Evolutionary conservation across 2,888 invertebrate genomes (phyloP).

Genomic region (Polyommatus icarus): DNA sequence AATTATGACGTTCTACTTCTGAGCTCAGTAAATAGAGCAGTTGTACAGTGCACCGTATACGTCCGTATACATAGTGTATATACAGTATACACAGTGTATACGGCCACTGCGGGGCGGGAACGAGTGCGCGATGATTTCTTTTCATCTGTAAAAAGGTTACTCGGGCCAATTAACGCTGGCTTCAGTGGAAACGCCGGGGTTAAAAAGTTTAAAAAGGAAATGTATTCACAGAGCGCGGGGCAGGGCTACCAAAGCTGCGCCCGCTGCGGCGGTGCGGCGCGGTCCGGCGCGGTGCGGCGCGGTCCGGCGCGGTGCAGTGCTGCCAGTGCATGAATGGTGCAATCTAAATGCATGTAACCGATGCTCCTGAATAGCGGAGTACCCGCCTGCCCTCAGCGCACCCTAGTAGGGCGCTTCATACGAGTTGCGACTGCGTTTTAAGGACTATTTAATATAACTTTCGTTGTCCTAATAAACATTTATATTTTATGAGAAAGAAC

Average conservation of each 20-base stretch:
- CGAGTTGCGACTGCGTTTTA: not conserved
- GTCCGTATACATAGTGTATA: not conserved
- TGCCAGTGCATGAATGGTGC: not conserved
- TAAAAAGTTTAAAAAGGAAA: conserved; percentile 13
- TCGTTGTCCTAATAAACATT: too few relatives aligned
- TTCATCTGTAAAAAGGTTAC: conserved; percentile 26
- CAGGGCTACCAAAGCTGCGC: not conserved
- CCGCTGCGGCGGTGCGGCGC: not conserved
- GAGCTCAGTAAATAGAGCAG: not conserved
- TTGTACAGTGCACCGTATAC: not conserved
- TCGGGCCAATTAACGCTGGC: conserved; percentile 19
- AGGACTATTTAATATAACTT: not conserved
- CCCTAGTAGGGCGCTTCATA: not conserved
- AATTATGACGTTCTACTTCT: conserved; percentile 10
- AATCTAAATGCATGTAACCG: conserved; percentile 29
- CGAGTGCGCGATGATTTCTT: conserved; percentile 21
- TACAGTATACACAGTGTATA: not conserved
- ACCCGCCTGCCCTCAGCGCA: not conserved
- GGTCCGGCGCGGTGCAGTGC: not conserved
- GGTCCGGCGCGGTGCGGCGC: not conserved
- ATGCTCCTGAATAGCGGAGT: conserved; percentile 5
- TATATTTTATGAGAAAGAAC: too few relatives aligned
- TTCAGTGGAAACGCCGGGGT: conserved; percentile 1
- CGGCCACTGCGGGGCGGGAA: not conserved
- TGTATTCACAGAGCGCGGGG: conserved; percentile 7